Evolutionary conservation across 2,797 vertebrate species (phyloP).

Genomic region (Eulemur rubriventer): DNA sequence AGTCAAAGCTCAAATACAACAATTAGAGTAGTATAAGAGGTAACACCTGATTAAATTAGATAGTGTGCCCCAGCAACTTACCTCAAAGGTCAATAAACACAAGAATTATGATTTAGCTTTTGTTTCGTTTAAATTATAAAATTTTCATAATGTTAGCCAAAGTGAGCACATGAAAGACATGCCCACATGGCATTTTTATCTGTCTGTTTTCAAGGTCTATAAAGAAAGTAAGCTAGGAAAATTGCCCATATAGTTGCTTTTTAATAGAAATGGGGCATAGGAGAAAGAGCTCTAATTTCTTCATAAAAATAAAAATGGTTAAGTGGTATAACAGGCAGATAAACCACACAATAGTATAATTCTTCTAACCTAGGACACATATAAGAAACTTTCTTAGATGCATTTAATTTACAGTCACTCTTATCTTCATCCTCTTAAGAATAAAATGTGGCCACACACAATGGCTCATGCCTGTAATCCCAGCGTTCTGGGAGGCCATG

Average conservation of each 20-base stretch:
- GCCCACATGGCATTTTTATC: neutral
- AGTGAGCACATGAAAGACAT: conserved; percentile 34
- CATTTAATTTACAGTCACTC: neutral
- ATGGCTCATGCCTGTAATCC: too few species aligned
- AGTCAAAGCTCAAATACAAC: neutral
- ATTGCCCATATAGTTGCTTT: neutral
- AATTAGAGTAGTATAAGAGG: neutral
- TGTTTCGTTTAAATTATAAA: neutral
- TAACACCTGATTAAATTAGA: neutral
- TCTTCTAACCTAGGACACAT: neutral
- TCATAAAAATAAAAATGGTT: conserved; percentile 42
- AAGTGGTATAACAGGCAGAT: neutral
- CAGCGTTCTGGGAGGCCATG: too few species aligned
- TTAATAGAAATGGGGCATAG: neutral
- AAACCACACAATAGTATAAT: neutral
- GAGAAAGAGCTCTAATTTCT: neutral
- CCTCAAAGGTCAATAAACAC: neutral
- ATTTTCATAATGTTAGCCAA: conserved; percentile 1
- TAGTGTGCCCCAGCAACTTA: neutral
- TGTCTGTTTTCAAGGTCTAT: neutral
- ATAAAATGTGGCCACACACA: neutral
- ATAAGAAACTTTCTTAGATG: neutral
- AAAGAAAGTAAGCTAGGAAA: neutral
- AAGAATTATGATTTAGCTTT: neutral
- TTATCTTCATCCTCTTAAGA: conserved; percentile 23